A percentile compares a stretch with the other conserved stretches of the same genome.
These are phyloP conservation scores for Drosophila setifemur DNA, from an alignment of 1,140 invertebrate genomes.

Conservation along the genomic window DNA sequence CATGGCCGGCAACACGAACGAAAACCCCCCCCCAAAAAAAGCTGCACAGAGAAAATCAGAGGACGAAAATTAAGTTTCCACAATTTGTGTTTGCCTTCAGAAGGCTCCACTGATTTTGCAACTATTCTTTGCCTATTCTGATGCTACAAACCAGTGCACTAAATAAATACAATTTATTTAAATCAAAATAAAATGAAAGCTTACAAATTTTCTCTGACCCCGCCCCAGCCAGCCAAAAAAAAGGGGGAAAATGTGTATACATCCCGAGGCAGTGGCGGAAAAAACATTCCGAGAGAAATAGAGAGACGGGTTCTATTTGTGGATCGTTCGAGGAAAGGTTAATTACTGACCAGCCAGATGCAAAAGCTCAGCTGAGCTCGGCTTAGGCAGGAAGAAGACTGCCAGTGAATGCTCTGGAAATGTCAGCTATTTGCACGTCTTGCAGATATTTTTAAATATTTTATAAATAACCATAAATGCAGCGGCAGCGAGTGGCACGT, in stretches of 20 bases:
- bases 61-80: background rate
- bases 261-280: too few relatives aligned
- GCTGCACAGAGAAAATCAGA: constrained; percentile 9
- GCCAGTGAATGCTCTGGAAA: background rate
- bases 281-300: too few relatives aligned
- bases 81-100: too few relatives aligned
- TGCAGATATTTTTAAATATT: constrained; percentile 72
- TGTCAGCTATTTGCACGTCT: constrained; percentile 65
- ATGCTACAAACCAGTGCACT: too few relatives aligned
- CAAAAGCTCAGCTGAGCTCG: constrained; percentile 17
- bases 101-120: too few relatives aligned
- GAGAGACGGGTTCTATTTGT: constrained; percentile 2
- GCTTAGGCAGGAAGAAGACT: constrained; percentile 1
- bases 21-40: constrained; percentile 17
- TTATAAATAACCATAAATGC: constrained; percentile 75
- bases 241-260: too few relatives aligned
- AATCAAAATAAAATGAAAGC: too few relatives aligned
- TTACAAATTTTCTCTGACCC: too few relatives aligned
- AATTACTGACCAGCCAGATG: constrained; percentile 20
- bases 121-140: too few relatives aligned
- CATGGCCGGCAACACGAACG: constrained; percentile 39
- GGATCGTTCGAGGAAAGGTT: background rate
- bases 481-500: constrained; percentile 40
- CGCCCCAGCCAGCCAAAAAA: too few relatives aligned
- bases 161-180: too few relatives aligned